Evolutionary conservation across 2,888 invertebrate genomes (phyloP).

Genomic region (Platypus cylindrus): DNA sequence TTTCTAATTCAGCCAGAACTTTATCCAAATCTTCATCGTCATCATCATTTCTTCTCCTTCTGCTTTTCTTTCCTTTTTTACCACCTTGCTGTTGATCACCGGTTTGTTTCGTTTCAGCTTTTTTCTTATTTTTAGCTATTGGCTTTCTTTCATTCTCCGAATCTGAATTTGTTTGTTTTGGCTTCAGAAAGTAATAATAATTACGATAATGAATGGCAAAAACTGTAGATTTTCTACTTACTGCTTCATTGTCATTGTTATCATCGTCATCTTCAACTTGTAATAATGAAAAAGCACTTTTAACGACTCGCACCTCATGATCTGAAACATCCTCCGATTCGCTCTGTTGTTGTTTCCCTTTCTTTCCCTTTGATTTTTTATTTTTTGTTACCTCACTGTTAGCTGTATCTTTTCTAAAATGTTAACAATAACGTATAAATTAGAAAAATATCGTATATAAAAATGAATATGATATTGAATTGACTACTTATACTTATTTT

Average conservation of each 20-base stretch:
- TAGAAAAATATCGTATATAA: too few relatives aligned
- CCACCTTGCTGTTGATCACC: constrained; percentile 28
- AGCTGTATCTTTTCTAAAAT: constrained; percentile 10
- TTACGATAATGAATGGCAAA: too few relatives aligned
- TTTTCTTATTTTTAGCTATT: constrained; percentile 32
- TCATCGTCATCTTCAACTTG: constrained; percentile 51
- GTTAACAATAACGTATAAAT: too few relatives aligned
- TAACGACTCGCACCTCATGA: constrained; percentile 33
- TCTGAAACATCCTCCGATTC: constrained; percentile 33
- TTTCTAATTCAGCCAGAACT: constrained; percentile 67
- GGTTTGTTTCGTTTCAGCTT: constrained; percentile 29
- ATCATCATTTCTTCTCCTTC: constrained; percentile 59
- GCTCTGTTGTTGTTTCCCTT: constrained; percentile 29
- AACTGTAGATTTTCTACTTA: too few relatives aligned
- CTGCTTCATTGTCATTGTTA: constrained; percentile 27
- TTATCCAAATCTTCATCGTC: constrained; percentile 76
- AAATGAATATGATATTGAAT: background rate
- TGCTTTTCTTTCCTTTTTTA: constrained; percentile 64
- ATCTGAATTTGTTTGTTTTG: too few relatives aligned
- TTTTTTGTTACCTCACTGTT: constrained; percentile 15
- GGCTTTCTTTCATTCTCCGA: constrained; percentile 34
- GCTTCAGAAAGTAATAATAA: too few relatives aligned
- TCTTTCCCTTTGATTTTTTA: constrained; percentile 24
- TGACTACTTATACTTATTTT: background rate
- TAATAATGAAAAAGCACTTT: constrained; percentile 47